phyloP scores from a whole-genome alignment of 2,888 invertebrate genomes.

The Athrips mouffetella region DNA sequence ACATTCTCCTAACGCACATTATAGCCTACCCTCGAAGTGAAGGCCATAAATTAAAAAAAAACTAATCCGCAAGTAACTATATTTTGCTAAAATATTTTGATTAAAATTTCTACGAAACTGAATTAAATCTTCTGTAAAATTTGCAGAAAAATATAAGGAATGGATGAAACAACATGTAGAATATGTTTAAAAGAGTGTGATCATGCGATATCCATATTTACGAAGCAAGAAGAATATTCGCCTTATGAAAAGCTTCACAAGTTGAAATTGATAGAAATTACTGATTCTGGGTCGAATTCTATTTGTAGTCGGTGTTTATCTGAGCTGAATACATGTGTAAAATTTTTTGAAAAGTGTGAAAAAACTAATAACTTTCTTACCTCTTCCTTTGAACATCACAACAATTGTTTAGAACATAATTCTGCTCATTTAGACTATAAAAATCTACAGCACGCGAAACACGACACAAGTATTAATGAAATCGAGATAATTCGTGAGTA shows the following conservation, averaged over 20 bases:
- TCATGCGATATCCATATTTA: not conserved
- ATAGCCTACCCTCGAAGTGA: too few species aligned
- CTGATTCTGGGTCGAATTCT: not conserved
- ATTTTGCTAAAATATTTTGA: too few species aligned
- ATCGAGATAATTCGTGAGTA: too few species aligned
- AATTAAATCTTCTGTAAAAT: too few species aligned
- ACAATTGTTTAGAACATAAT: not conserved
- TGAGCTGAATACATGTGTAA: not conserved
- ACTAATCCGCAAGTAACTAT: too few species aligned
- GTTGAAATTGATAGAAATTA: not conserved
- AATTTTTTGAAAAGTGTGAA: conserved; percentile 10
- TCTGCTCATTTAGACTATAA: too few species aligned
- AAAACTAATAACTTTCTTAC: conserved; percentile 13
- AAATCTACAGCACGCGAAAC: too few species aligned
- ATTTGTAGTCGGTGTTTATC: not conserved
- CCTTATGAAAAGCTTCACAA: not conserved
- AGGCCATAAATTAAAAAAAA: too few species aligned
- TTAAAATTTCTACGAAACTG: not conserved
- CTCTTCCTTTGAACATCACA: not conserved
- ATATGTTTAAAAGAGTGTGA: not conserved
- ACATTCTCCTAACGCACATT: too few species aligned
- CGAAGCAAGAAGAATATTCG: not conserved
- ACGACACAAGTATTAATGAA: too few species aligned
- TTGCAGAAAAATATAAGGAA: too few species aligned
- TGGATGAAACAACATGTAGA: not conserved